A percentile compares a stretch with the other conserved stretches of the same genome.
phyloP scores from a whole-genome alignment of 2,888 invertebrate species.

The Cryptophagus acutangulus region DNA sequence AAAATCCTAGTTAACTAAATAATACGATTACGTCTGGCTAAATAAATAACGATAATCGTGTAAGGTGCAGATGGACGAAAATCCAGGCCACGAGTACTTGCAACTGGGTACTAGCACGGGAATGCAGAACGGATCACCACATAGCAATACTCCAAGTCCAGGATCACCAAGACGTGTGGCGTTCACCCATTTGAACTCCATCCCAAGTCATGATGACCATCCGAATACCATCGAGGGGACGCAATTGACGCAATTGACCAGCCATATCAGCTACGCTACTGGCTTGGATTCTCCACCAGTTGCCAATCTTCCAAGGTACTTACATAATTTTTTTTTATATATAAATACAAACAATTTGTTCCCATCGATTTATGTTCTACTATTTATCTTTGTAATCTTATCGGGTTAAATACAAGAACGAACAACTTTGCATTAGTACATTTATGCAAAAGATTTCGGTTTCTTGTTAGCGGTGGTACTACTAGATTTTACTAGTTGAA shows the following conservation, averaged over 20 bases:
- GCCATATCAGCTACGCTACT: conserved; percentile 43
- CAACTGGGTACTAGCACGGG: conserved; percentile 38
- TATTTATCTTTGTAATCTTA: no score
- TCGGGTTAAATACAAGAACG: no score
- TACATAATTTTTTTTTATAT: no score
- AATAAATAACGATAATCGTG: no score
- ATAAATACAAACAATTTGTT: no score
- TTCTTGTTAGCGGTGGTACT: no score
- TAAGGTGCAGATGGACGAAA: conserved; percentile 38
- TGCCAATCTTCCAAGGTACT: background rate
- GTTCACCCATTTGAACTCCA: conserved; percentile 32
- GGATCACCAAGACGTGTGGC: conserved; percentile 35
- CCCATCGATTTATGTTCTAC: no score
- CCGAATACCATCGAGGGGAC: conserved; percentile 32
- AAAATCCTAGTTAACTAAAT: no score
- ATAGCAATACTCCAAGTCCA: conserved; percentile 42
- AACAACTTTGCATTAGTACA: no score
- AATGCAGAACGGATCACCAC: conserved; percentile 37
- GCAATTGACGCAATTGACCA: conserved; percentile 44
- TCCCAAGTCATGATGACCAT: conserved; percentile 33
- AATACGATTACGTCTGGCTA: no score
- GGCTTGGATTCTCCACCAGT: conserved; percentile 25
- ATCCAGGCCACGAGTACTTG: conserved; percentile 38
- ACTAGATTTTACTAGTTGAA: no score
- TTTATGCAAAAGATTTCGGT: no score